These are phyloP conservation scores for Balaeniceps rex DNA, from an alignment of 2,113 vertebrate genomes.

Conservation along the genomic window DNA sequence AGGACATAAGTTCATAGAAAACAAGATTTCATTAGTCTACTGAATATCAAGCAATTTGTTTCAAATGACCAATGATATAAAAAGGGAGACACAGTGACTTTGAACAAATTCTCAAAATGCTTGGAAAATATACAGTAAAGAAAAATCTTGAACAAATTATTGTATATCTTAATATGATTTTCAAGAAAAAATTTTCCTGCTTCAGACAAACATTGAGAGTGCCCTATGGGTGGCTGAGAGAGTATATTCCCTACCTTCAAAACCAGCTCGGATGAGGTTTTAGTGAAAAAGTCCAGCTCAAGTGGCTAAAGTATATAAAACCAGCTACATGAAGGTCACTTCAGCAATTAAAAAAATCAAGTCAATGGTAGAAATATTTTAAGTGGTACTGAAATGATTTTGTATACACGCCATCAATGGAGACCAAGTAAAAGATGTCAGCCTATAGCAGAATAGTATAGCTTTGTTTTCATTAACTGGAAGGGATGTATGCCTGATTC, in stretches of 20 bases:
- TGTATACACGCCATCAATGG: neutral
- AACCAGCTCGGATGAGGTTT: neutral
- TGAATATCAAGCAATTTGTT: neutral
- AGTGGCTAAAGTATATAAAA: neutral
- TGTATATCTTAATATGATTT: neutral
- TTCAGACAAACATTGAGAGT: neutral
- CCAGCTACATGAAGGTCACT: neutral
- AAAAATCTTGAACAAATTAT: neutral
- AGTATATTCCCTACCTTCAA: neutral
- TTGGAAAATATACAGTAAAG: neutral
- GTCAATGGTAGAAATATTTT: neutral
- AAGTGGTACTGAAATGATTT: neutral
- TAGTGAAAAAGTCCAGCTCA: neutral
- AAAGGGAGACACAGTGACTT: neutral
- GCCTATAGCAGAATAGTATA: neutral
- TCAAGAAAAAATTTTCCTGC: neutral
- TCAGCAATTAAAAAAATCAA: neutral
- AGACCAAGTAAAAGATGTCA: neutral
- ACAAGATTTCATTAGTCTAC: neutral
- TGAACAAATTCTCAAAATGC: neutral
- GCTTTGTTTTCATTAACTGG: neutral
- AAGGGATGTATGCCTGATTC: neutral
- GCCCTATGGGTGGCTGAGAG: neutral
- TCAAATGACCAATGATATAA: neutral
- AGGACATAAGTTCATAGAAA: neutral